Conservation (phyloP, 2,797 vertebrate species). For the Prunella strophiata region DNA sequence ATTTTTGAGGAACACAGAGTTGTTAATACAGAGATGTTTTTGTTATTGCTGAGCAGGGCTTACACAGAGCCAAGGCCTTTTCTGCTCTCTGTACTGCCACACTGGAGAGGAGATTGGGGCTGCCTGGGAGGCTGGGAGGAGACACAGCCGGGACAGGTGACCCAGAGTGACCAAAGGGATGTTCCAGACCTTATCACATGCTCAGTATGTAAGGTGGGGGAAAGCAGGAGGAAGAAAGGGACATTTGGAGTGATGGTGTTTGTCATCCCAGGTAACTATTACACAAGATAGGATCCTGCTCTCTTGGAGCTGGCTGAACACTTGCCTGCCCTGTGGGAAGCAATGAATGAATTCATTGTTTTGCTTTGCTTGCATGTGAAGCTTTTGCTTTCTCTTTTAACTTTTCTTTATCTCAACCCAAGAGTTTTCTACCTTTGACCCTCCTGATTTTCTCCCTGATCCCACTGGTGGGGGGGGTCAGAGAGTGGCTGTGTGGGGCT, state of each 20-base stretch:
- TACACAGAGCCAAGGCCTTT: background rate
- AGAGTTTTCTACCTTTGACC: background rate
- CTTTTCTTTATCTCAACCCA: background rate
- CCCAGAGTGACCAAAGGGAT: background rate
- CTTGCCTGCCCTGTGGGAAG: background rate
- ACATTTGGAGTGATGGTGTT: background rate
- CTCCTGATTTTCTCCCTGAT: rapidly evolving
- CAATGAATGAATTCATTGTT: background rate
- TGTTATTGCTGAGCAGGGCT: background rate
- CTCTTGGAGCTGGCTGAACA: background rate
- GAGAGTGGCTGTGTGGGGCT: background rate
- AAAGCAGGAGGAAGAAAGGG: background rate
- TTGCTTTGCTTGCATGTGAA: rapidly evolving
- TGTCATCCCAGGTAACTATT: background rate
- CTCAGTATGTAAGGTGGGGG: rapidly evolving
- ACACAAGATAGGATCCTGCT: background rate
- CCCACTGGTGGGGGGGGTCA: background rate
- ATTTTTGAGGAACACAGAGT: background rate
- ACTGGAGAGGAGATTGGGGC: rapidly evolving
- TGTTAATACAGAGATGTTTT: background rate
- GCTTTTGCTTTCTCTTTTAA: background rate
- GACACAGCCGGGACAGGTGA: background rate
- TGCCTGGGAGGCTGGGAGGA: background rate
- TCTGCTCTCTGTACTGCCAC: background rate
- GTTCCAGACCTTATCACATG: background rate